Evolutionary conservation across 2,888 invertebrate genomes (phyloP).

Genomic region (Ophion obscuratus): DNA sequence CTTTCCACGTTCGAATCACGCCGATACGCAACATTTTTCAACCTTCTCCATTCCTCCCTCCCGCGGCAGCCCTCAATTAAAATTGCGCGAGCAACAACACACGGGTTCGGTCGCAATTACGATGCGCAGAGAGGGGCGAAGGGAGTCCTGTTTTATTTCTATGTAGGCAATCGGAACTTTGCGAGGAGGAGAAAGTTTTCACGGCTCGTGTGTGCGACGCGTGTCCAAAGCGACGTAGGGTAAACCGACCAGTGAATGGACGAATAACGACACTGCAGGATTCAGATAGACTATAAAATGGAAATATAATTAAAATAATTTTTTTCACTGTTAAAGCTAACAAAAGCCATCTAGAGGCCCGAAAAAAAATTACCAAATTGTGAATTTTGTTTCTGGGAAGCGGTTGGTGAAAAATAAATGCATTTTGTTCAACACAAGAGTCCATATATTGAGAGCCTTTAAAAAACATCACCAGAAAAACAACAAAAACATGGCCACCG

Average conservation of each 20-base stretch:
- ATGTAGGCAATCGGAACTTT: conserved; percentile 48
- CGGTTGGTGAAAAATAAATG: too few relatives aligned
- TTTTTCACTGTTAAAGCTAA: too few relatives aligned
- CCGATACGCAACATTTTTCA: conserved; percentile 38
- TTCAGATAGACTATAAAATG: too few relatives aligned
- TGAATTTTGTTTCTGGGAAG: too few relatives aligned
- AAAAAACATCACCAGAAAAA: not conserved
- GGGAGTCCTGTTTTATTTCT: conserved; percentile 61
- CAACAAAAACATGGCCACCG: too few relatives aligned
- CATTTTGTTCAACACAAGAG: too few relatives aligned
- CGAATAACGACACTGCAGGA: too few relatives aligned
- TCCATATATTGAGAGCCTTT: too few relatives aligned
- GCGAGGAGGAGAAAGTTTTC: conserved; percentile 72
- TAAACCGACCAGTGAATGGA: too few relatives aligned
- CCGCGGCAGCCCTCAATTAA: conserved; percentile 56
- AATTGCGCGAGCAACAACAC: conserved; percentile 75
- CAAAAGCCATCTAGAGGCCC: too few relatives aligned
- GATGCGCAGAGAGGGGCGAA: conserved; percentile 47
- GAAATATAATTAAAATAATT: too few relatives aligned
- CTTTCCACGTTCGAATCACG: conserved; percentile 38
- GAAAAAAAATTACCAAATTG: too few relatives aligned
- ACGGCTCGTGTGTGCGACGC: conserved; percentile 39
- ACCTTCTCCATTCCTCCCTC: conserved; percentile 11
- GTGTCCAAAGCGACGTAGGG: conserved; percentile 16
- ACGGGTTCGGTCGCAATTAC: conserved; percentile 75